Conservation (phyloP, 2,888 invertebrate species). For the Hydriomena furcata region DNA sequence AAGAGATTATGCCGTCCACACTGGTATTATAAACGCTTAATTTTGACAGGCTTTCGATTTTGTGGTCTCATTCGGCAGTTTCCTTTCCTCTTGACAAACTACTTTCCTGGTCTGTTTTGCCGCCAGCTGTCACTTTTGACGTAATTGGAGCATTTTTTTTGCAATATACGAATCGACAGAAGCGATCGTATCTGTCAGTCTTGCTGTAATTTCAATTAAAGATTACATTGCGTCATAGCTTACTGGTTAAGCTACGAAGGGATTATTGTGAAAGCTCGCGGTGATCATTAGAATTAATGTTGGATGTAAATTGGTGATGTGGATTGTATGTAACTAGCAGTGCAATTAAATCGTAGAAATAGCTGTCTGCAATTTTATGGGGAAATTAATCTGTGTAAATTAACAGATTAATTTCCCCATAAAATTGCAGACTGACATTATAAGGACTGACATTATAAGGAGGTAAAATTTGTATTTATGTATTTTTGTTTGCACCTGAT, state of each 20-base stretch:
- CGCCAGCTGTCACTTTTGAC: constrained; percentile 58
- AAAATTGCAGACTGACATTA: too few species aligned
- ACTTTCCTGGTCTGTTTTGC: constrained; percentile 49
- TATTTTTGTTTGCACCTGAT: too few species aligned
- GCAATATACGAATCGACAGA: constrained; percentile 47
- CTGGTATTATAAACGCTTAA: constrained; percentile 41
- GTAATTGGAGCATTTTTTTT: constrained; percentile 62
- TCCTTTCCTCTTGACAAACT: constrained; percentile 35
- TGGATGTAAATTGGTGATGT: constrained; percentile 17
- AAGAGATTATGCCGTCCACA: constrained; percentile 42
- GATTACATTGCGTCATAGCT: constrained; percentile 48
- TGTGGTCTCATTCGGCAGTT: constrained; percentile 19
- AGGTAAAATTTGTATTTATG: too few species aligned
- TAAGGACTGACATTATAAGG: too few species aligned
- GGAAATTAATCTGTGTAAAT: too few species aligned
- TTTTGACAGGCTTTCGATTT: constrained; percentile 49
- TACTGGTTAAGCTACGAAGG: constrained; percentile 42
- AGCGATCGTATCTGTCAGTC: constrained; percentile 58
- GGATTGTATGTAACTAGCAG: background rate
- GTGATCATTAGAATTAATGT: constrained; percentile 34
- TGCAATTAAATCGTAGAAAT: too few species aligned
- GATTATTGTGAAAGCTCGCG: constrained; percentile 54
- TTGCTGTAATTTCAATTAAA: constrained; percentile 45
- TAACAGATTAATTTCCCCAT: too few species aligned
- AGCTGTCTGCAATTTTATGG: too few species aligned